These are phyloP conservation scores for Phymatocera aterrima DNA, from an alignment of 2,888 invertebrate genomes.

Conservation along the genomic window DNA sequence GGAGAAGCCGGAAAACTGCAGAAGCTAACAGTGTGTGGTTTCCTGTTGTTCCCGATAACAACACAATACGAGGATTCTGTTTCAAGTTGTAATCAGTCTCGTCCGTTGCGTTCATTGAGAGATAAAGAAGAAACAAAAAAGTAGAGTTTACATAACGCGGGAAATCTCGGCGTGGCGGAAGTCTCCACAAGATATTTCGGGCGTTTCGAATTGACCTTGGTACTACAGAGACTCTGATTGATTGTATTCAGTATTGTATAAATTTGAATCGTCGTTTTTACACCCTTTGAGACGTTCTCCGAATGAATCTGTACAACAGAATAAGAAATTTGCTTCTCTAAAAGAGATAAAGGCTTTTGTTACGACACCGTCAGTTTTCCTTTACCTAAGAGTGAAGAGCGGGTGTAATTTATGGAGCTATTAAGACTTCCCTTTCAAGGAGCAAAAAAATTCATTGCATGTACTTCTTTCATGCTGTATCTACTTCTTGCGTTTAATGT, in stretches of 20 bases:
- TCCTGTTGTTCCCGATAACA: slow-evolving; percentile 19
- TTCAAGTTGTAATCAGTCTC: neutral
- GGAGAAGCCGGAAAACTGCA: neutral
- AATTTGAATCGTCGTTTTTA: slow-evolving; percentile 1
- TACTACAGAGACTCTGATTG: neutral
- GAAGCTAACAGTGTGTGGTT: neutral
- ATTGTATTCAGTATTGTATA: neutral
- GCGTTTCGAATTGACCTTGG: neutral
- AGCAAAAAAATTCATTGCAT: slow-evolving; percentile 19
- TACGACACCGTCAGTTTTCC: neutral
- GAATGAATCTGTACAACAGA: neutral
- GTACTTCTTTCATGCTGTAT: neutral
- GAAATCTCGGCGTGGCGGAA: slow-evolving; percentile 7
- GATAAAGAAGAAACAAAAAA: too few species aligned
- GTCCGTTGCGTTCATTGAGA: neutral
- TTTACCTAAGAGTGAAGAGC: neutral
- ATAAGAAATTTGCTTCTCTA: neutral
- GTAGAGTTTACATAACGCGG: slow-evolving; percentile 20
- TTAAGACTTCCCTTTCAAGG: slow-evolving; percentile 7
- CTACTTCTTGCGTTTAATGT: slow-evolving; percentile 3
- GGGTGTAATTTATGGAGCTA: slow-evolving; percentile 30
- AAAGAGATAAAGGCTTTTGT: slow-evolving; percentile 2
- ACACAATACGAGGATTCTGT: neutral
- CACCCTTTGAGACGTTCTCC: neutral
- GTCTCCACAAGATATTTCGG: neutral